Percentiles rank a stretch among this genome's conserved stretches.
Evolutionary conservation across 2,888 invertebrate genomes (phyloP).

Genomic region (Elegia similella): DNA sequence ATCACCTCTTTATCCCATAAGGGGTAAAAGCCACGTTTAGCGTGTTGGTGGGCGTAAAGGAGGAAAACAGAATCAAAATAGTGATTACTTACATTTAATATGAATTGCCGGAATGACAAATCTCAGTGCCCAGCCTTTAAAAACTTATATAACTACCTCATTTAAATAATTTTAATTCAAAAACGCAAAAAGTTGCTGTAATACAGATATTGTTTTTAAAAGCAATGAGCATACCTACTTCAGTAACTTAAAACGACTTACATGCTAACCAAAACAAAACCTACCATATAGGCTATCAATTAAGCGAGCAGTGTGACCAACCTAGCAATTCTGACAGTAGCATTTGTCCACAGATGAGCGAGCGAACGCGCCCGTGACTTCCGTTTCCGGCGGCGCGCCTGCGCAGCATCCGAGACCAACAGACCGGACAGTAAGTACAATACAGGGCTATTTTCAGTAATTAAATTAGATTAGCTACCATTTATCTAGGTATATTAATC

Average conservation of each 20-base stretch:
- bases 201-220: too few relatives aligned
- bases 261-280: background rate
- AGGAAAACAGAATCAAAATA: too few relatives aligned
- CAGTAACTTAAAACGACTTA: background rate
- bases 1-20: too few relatives aligned
- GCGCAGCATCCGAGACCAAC: conserved; percentile 75
- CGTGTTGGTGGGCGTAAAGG: too few relatives aligned
- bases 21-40: too few relatives aligned
- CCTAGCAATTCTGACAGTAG: conserved; percentile 60
- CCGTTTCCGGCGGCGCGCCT: conserved; percentile 78
- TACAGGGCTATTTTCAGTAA: conserved; percentile 22
- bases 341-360: conserved; percentile 76
- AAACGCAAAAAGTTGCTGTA: too few relatives aligned
- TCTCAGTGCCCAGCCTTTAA: too few relatives aligned
- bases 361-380: conserved; percentile 76
- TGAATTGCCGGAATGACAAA: too few relatives aligned
- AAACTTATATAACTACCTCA: too few relatives aligned
- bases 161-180: too few relatives aligned
- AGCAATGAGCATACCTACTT: background rate
- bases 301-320: conserved; percentile 45
- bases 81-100: too few relatives aligned
- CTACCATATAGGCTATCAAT: conserved; percentile 1
- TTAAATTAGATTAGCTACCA: conserved; percentile 5
- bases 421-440: conserved; percentile 55
- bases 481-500: background rate